Conservation (phyloP, 2,888 invertebrate genomes). For the Polyommatus iphigenia region DNA sequence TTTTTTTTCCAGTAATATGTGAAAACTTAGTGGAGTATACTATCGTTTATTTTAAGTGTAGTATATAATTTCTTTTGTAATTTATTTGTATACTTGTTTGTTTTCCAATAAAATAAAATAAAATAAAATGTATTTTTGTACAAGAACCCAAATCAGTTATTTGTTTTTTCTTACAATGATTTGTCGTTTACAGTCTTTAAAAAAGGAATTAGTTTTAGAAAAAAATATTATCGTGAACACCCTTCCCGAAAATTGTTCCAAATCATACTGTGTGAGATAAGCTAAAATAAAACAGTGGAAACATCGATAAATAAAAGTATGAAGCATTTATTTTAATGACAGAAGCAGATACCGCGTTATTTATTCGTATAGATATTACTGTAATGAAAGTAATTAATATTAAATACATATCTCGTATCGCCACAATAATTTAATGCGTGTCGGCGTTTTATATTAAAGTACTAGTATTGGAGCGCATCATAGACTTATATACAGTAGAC, state of each 20-base stretch:
- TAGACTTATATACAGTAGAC: background rate
- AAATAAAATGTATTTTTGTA: no score
- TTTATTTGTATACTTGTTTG: no score
- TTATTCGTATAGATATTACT: conserved; percentile 16
- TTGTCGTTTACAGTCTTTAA: no score
- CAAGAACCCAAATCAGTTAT: no score
- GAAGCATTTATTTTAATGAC: conserved; percentile 10
- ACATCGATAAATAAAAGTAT: conserved; percentile 13
- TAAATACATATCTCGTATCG: conserved; percentile 21
- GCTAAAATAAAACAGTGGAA: background rate
- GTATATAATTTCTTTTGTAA: no score
- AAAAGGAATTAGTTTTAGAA: no score
- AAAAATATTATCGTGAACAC: background rate
- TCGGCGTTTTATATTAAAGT: conserved; percentile 32
- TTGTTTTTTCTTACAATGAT: no score
- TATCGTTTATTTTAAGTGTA: no score
- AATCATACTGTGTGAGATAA: background rate
- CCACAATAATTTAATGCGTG: conserved; percentile 30
- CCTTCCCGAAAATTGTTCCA: background rate
- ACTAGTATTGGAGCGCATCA: conserved; percentile 24
- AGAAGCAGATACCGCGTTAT: conserved; percentile 4
- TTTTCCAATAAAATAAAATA: no score
- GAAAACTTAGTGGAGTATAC: no score
- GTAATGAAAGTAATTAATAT: conserved; percentile 27
- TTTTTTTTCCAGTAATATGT: no score